These are phyloP conservation scores for Tenthredo distinguenda DNA, from an alignment of 2,888 invertebrate genomes.

Conservation along the genomic window DNA sequence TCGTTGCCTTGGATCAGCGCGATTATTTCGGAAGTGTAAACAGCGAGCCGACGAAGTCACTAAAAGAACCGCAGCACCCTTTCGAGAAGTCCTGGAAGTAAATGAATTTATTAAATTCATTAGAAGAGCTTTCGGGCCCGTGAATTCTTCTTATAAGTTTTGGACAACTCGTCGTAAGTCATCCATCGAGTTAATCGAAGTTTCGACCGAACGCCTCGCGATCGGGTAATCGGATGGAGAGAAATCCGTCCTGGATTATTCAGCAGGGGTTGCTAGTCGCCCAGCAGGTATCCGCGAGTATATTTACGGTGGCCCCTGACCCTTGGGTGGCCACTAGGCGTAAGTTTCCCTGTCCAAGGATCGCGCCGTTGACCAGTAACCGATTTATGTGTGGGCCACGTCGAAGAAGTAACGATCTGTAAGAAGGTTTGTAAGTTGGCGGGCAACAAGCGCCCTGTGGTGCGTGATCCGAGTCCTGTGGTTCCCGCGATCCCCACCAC, in stretches of 20 bases:
- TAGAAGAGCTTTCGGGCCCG: not conserved
- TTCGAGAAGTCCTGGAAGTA: not conserved
- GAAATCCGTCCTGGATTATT: slow-evolving; percentile 17
- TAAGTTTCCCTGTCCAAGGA: slow-evolving; percentile 67
- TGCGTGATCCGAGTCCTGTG: slow-evolving; percentile 54
- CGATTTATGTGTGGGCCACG: slow-evolving; percentile 75
- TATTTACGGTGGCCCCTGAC: slow-evolving; percentile 74
- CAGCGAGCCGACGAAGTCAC: not conserved
- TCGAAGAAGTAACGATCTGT: slow-evolving; percentile 75
- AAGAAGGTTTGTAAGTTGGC: slow-evolving; percentile 77
- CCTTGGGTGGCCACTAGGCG: slow-evolving; percentile 66
- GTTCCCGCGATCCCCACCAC: slow-evolving; percentile 12
- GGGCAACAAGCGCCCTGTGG: slow-evolving; percentile 74
- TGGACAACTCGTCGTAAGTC: not conserved
- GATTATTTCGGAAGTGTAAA: not conserved
- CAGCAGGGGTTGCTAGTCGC: slow-evolving; percentile 31
- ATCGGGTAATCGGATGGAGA: not conserved
- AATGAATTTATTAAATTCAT: not conserved
- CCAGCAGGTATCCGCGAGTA: slow-evolving; percentile 70
- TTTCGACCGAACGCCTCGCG: not conserved
- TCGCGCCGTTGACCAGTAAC: slow-evolving; percentile 57
- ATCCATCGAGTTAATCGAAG: slow-evolving; percentile 24
- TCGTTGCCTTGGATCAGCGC: not conserved
- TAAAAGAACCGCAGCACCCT: not conserved
- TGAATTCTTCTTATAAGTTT: not conserved